These are phyloP conservation scores for Pantherophis alleghaniensis DNA, from an alignment of 2,797 vertebrate species.

Conservation along the genomic window DNA sequence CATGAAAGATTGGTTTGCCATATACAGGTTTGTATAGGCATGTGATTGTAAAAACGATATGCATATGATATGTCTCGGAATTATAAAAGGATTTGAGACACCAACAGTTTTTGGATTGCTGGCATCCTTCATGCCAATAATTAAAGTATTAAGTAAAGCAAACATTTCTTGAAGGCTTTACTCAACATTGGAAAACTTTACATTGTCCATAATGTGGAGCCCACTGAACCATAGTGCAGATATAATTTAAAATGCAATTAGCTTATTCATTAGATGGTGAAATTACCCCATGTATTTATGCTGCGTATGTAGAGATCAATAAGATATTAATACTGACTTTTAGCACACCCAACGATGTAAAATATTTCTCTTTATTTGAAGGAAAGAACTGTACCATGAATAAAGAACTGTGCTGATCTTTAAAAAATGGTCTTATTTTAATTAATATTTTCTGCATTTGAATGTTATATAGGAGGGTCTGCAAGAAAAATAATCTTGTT, in stretches of 20 bases:
- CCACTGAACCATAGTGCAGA: background rate
- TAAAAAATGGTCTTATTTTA: background rate
- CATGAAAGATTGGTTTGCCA: background rate
- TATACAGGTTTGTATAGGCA: background rate
- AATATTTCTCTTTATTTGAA: slow-evolving; percentile 17
- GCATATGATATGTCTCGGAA: too few relatives aligned
- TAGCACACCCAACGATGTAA: slow-evolving; percentile 9
- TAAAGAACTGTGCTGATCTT: background rate
- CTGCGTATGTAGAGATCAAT: slow-evolving; percentile 1
- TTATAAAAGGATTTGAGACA: background rate
- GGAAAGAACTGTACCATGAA: slow-evolving; percentile 10
- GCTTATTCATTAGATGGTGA: background rate
- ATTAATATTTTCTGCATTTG: slow-evolving; percentile 6
- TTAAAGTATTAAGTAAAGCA: background rate
- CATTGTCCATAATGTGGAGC: background rate
- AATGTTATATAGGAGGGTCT: slow-evolving; percentile 11
- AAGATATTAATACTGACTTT: background rate
- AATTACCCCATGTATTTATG: background rate
- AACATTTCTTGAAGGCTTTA: background rate
- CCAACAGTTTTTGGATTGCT: background rate
- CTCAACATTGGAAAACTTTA: background rate
- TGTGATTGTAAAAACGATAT: background rate
- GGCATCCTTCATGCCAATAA: background rate
- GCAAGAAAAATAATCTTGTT: slow-evolving; percentile 15
- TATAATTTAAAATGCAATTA: background rate